Conservation (phyloP, 2,797 vertebrate species). For the Pelodytes ibericus region DNA sequence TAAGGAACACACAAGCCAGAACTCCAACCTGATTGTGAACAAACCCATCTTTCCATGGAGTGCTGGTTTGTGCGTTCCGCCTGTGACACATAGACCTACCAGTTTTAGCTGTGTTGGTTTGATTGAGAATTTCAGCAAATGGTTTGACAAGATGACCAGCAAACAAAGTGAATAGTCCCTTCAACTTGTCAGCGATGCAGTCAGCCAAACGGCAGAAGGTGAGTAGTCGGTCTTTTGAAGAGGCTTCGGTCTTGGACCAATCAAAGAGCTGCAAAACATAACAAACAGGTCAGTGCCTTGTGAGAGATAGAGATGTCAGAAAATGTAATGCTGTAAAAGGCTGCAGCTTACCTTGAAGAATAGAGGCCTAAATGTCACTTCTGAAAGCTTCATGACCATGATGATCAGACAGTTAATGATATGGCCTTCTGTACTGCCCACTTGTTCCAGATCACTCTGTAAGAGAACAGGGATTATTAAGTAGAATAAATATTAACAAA, state of each 20-base stretch:
- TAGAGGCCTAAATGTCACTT: slow-evolving; percentile 91
- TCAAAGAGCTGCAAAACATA: slow-evolving; percentile 83
- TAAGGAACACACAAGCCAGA: too few species aligned
- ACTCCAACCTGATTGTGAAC: too few species aligned
- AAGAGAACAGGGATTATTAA: slow-evolving; percentile 41
- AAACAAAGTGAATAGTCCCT: slow-evolving; percentile 91
- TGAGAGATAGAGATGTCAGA: not conserved
- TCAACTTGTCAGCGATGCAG: slow-evolving; percentile 83
- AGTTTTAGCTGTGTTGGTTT: slow-evolving; percentile 75
- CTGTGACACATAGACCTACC: slow-evolving; percentile 70
- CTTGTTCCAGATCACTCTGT: slow-evolving; percentile 81
- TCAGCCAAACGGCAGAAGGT: slow-evolving; percentile 87
- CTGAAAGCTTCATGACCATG: slow-evolving; percentile 96
- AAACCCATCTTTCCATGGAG: too few species aligned
- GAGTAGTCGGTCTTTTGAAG: slow-evolving; percentile 80
- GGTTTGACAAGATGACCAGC: slow-evolving; percentile 91
- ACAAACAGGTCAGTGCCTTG: slow-evolving; percentile 26
- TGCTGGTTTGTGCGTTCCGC: too few species aligned
- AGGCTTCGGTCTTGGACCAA: slow-evolving; percentile 83
- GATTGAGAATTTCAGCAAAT: slow-evolving; percentile 81
- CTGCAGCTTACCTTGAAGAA: slow-evolving; percentile 88
- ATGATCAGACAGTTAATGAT: slow-evolving; percentile 85
- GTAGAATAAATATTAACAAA: not conserved
- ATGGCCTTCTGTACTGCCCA: slow-evolving; percentile 76
- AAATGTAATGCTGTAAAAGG: not conserved